Evolutionary conservation across 2,888 invertebrate species (phyloP), one percentile per base, ranked within the genome.

Genomic region (Augochlorella aurata): DNA sequence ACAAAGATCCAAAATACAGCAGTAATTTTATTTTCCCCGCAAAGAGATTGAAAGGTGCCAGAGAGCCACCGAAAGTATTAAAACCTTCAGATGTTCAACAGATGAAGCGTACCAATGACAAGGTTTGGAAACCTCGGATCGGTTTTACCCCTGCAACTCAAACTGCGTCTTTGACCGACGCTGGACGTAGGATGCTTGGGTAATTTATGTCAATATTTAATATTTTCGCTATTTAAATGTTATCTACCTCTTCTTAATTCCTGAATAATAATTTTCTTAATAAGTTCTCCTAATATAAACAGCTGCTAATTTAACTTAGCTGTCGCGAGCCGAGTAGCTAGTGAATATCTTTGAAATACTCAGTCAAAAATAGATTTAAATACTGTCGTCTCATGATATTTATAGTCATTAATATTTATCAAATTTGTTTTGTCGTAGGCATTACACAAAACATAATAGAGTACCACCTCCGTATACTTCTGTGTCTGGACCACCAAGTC

Each of bases 1-100:
- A 94, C 94, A 94, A 96, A 77, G 98, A 99, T 94, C 98, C 98
- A 0, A 94, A 95, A 88, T 98, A 96, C 94, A 94, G 95, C 0
- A 95, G 94, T 4, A 96, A 96, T 89, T 97, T 95, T 93, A 94
- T 97, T 63, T 98, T 97, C 94, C 96, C 96, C n/a, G 96, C 98
- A 61, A 94, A 94, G 29, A 94, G 96, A 76, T 94, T 97, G 52
- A 94, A 95, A 79, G 95, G 95, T 2, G 97, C 95, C 24, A 95
- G 95, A 77, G 96, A 97, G 87, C 97, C 98, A 2, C 95, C 96
- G 0, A 94, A 95, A 83, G 97, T 97, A 12, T 94, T 98, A 76
- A 97, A 97, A 92, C 97, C 98, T 0, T 96, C 96, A 54, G 96
- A 97, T 93, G 95, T 97, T 81, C 95, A 96, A 86, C 95, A 95